Evolutionary conservation across 2,113 vertebrate species (phyloP), one percentile per base, ranked within the genome.

Genomic region (Hippocampus barbouri): DNA sequence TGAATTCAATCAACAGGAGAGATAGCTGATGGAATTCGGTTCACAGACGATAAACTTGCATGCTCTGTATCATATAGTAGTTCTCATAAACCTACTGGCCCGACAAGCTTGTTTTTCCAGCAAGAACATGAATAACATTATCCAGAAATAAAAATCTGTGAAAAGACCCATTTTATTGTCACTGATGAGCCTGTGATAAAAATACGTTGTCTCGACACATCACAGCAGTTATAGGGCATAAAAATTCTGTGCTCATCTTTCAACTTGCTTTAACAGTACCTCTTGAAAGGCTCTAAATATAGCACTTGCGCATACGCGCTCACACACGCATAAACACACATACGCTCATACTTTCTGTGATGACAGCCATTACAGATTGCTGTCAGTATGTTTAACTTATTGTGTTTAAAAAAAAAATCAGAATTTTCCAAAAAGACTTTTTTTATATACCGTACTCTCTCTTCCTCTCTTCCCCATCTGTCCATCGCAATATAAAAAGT

Each of bases 1-100:
- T 74, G 68, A 82, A 83, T 76, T 23, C 77, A 79, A 79, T 77
- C 23, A 66, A 72, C 0, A 2, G 38, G 75, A 59, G 70, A 78
- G 63, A 67, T 72, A 66, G 57, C 30, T 30, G 25, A 30, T 18
- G 57, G 57, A 60, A 60, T 30, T 0, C 56, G 27, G 4, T 59
- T 54, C 5, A 54, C 21, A 1, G n/a, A 49, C 6, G 34, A 67
- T 40, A 41, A 74, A 72, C 51, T 61, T 27, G 38, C 66, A 4
- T 67, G 40, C 27, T 60, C 21, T 20, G 51, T 21, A n/a, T n/a
- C 9, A n/a, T 9, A 16, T 15, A 49, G 14, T 15, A 21, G 57
- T 3, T 62, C 56, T 40, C 34, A 62, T 38, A 68, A 56, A 71
- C 5, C 21, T 45, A 59, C 43, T 69, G 40, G 18, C 15, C 30